These are phyloP conservation scores for Nasonia oneida DNA, from an alignment of 2,888 invertebrate species.

Conservation along the genomic window DNA sequence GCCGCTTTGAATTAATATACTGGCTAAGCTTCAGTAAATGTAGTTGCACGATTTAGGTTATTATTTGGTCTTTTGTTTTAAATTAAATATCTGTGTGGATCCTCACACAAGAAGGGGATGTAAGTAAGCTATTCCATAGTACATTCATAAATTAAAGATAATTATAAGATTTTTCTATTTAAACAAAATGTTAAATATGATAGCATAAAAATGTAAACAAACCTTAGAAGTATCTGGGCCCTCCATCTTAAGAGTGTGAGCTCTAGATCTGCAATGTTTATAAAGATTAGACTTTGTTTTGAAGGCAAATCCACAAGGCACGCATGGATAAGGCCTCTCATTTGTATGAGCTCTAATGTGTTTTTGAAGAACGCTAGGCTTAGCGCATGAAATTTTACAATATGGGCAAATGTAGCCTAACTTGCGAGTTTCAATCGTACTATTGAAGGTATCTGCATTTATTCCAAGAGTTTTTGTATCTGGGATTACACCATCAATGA, in stretches of 20 bases:
- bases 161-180: not conserved
- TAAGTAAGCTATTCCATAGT: too few relatives aligned
- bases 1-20: too few relatives aligned
- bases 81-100: too few relatives aligned
- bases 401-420: slow-evolving; percentile 92
- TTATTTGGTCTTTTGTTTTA: too few relatives aligned
- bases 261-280: slow-evolving; percentile 91
- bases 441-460: slow-evolving; percentile 68
- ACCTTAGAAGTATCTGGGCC: slow-evolving; percentile 80
- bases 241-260: slow-evolving; percentile 85
- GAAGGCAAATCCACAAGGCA: slow-evolving; percentile 94
- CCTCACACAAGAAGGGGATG: too few relatives aligned
- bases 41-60: too few relatives aligned
- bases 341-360: slow-evolving; percentile 96
- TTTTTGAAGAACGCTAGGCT: slow-evolving; percentile 95
- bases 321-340: slow-evolving; percentile 94
- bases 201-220: slow-evolving; percentile 13
- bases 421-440: slow-evolving; percentile 71
- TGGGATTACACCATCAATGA: slow-evolving; percentile 39
- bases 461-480: not conserved
- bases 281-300: slow-evolving; percentile 96
- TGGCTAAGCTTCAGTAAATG: too few relatives aligned
- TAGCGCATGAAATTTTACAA: slow-evolving; percentile 93
- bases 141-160: not conserved
- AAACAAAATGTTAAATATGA: not conserved